Base-by-base conservation (phyloP, 2,888 invertebrate species). In the Nymphalis urticae region DNA sequence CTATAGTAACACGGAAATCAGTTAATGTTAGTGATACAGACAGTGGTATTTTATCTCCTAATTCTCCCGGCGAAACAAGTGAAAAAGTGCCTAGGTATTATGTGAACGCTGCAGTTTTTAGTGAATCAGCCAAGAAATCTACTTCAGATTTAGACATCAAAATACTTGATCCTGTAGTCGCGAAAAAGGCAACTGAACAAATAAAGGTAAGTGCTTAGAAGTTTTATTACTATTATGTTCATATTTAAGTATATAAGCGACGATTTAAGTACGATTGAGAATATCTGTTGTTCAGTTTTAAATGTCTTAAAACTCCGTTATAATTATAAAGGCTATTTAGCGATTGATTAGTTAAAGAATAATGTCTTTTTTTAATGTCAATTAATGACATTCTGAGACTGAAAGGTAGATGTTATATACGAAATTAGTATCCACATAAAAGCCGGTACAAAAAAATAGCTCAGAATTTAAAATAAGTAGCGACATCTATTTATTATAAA, bases 31-130 rank as follows among this genome's bases (percentile, higher is more conserved):
- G 95, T 84, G 95, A 95, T 85, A 94, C 94, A 16, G 95, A 95
- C 79, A 95, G 95, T 81, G 95, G 95, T 6, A 94, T 95, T 77
- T 82, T 95, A 59, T 94, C 94, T 75, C 94, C 94, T 0, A 94
- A 94, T 75, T 94, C 95, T 32, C 94, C 94, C 0, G 92, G 94
- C 65, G 94, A 94, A 69, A 82, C 84, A 2, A 90, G 88, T 80
- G 90, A 91, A 69, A 86, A 82, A 66, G 74, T 79, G 58, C 81
- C 86, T 16, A 79, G 82, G 4, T 85, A 89, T 76, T 92, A 92
- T 74, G 92, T 84, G 36, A 92, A 92, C 62, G 92, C 90, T 8
- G 83, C 86, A 0, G 86, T 85, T 16, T 91, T 92, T 73, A 86
- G 89, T 80, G 87, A 86, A 69, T 83, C 82, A 17, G 87, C 83